A percentile compares a stretch with the other conserved stretches of the same genome.
phyloP scores from a whole-genome alignment of 2,888 invertebrate species.

The Anthophora plumipes region DNA sequence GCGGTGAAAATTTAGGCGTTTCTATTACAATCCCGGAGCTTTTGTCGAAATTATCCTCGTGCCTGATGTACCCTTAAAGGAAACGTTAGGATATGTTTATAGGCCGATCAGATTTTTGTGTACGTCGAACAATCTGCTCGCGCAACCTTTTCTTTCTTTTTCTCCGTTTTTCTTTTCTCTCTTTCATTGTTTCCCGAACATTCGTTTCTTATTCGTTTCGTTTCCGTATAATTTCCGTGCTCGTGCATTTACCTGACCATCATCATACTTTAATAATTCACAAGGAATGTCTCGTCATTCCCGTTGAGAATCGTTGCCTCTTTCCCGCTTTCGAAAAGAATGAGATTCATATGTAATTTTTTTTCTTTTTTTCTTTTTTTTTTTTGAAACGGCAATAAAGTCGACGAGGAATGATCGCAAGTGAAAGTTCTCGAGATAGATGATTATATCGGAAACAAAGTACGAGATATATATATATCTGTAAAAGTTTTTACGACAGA shows the following conservation, averaged over 20 bases:
- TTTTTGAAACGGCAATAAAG: neutral
- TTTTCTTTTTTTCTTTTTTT: no score
- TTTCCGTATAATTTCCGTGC: neutral
- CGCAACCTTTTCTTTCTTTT: constrained; percentile 1
- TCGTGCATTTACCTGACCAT: neutral
- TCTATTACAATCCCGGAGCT: neutral
- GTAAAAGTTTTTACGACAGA: neutral
- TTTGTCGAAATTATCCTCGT: constrained; percentile 47
- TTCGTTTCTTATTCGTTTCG: no score
- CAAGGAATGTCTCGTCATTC: neutral
- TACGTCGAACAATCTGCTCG: constrained; percentile 32
- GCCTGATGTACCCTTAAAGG: constrained; percentile 55
- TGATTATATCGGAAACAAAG: neutral
- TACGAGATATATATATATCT: neutral
- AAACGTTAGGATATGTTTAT: constrained; percentile 64
- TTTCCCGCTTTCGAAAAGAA: neutral
- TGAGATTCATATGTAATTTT: neutral
- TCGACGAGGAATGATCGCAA: no score
- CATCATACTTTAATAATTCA: neutral
- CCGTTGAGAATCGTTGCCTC: neutral
- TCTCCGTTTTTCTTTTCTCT: neutral
- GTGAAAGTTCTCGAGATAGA: neutral
- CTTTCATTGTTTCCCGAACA: neutral
- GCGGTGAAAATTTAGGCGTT: neutral
- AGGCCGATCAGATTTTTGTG: constrained; percentile 61